phyloP scores from a whole-genome alignment of 2,797 vertebrate genomes.

The Parauchenoglanis ngamensis region DNA sequence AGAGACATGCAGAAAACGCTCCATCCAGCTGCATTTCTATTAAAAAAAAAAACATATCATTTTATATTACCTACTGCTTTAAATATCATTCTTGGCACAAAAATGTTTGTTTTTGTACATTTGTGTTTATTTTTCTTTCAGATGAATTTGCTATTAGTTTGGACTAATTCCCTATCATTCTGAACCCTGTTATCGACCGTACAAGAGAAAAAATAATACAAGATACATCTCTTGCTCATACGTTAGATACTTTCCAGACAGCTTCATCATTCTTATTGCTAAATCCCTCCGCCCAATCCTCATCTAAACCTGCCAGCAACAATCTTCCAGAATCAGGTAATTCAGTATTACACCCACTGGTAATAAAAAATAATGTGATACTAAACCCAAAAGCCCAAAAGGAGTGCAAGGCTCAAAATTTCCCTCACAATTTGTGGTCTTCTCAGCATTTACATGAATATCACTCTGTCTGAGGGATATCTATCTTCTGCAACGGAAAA shows the following conservation, averaged over 20 bases:
- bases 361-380: constrained; percentile 45
- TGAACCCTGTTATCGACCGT: constrained; percentile 41
- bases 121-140: constrained; percentile 23
- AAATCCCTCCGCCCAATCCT: constrained; percentile 44
- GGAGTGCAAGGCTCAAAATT: constrained; percentile 9
- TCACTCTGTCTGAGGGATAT: background rate
- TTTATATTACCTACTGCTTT: constrained; percentile 1
- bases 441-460: constrained; percentile 19
- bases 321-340: constrained; percentile 51
- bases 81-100: constrained; percentile 20
- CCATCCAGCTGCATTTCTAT: background rate
- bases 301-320: constrained; percentile 44
- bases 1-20: background rate
- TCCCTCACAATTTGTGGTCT: constrained; percentile 20
- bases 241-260: constrained; percentile 58
- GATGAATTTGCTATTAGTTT: constrained; percentile 27
- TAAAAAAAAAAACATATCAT: background rate
- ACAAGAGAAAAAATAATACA: constrained; percentile 28
- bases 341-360: constrained; percentile 47
- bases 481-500: background rate
- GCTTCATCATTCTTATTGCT: constrained; percentile 38
- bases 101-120: constrained; percentile 17
- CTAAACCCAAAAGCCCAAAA: constrained; percentile 33
- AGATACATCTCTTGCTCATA: constrained; percentile 43
- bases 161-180: constrained; percentile 48